Percentiles rank a stretch among this genome's conserved stretches.
phyloP scores from a whole-genome alignment of 92 coral and sea anemone species.

The Metridium senile region DNA sequence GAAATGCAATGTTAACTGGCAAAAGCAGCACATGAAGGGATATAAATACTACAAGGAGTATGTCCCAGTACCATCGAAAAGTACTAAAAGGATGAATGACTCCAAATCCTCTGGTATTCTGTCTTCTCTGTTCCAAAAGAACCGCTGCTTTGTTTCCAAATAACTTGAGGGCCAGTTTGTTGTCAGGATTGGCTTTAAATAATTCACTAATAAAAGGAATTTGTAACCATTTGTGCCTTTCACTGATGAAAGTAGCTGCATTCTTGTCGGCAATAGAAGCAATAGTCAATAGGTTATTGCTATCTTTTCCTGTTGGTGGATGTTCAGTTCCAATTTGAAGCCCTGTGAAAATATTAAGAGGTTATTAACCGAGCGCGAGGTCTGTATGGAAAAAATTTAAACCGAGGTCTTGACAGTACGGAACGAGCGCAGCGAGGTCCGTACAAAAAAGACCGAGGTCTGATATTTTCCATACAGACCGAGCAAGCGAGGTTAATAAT shows the following conservation, averaged over 20 bases:
- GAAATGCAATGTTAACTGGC: conserved; percentile 94
- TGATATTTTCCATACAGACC: no score
- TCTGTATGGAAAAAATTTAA: no score
- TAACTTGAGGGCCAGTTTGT: conserved; percentile 92
- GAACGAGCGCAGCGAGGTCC: no score
- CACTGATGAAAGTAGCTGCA: conserved; percentile 2
- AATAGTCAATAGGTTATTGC: not conserved
- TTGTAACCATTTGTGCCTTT: conserved; percentile 19
- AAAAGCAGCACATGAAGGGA: conserved; percentile 88
- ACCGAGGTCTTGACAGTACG: no score
- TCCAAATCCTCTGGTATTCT: conserved; percentile 67
- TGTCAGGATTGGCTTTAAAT: conserved; percentile 90
- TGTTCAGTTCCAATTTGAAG: not conserved
- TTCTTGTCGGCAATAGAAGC: conserved; percentile 17
- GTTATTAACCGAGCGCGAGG: no score
- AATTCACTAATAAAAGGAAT: conserved; percentile 52
- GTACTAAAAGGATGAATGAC: conserved; percentile 97
- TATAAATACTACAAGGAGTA: conserved; percentile 75
- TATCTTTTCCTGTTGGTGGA: not conserved
- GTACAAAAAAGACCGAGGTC: no score
- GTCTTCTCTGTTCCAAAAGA: conserved; percentile 85
- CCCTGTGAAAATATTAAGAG: conserved; percentile 1
- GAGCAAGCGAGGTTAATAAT: no score
- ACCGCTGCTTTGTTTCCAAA: conserved; percentile 98
- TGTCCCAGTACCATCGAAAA: conserved; percentile 99